Percentiles rank a stretch among this genome's conserved stretches.
Conservation (phyloP, 1,140 invertebrate genomes). For the Oncopeltus fasciatus region DNA sequence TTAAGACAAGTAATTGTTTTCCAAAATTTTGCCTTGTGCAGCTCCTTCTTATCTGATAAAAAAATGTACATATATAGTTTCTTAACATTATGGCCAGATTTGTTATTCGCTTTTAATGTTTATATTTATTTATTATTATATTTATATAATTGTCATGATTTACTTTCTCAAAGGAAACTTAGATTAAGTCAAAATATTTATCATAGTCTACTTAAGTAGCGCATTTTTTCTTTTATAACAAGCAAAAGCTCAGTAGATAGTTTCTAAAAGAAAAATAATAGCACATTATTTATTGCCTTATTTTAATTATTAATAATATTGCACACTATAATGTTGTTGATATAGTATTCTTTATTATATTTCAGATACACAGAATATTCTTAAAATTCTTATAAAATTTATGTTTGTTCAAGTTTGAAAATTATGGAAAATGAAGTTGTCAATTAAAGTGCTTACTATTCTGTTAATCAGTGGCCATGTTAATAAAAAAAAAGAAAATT, state of each 20-base stretch:
- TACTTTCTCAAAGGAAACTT: not conserved
- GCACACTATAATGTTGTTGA: constrained; percentile 2
- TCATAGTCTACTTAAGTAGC: not conserved
- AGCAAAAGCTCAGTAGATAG: not conserved
- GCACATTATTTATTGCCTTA: not conserved
- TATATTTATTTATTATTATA: constrained; percentile 8
- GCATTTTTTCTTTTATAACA: not conserved
- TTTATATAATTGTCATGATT: not conserved
- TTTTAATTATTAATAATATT: not conserved
- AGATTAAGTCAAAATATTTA: not conserved
- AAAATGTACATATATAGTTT: not conserved
- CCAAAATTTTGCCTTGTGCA: no score
- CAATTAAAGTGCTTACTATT: constrained; percentile 4
- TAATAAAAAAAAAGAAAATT: not conserved
- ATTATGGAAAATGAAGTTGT: not conserved
- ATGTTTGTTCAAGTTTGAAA: not conserved
- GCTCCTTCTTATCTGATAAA: not conserved
- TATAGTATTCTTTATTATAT: not conserved
- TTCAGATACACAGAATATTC: not conserved
- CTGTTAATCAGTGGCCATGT: not conserved
- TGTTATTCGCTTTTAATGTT: not conserved
- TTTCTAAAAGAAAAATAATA: not conserved
- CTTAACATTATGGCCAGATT: not conserved
- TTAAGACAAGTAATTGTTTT: no score
- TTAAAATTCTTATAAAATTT: not conserved